Evolutionary conservation across 2,797 vertebrate species (phyloP), one percentile per base, ranked within the genome.

Genomic region (Rhinophrynus dorsalis): DNA sequence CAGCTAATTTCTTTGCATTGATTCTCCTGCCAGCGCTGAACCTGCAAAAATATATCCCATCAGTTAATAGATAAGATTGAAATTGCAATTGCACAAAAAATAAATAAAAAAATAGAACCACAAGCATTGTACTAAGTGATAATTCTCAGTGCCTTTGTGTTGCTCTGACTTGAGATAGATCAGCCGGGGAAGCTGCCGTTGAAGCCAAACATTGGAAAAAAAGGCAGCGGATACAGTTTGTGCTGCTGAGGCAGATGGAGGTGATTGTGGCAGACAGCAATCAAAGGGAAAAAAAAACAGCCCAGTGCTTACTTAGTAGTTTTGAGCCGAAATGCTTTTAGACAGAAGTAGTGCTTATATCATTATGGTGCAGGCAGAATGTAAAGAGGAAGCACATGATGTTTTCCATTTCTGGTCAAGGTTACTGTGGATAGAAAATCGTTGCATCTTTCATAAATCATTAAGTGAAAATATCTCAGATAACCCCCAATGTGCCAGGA

Each of bases 271-370:
- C n/a, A 67, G 64, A 67, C 64, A 57, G 52, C 51, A 42, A 67
- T 67, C 64, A 67, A 40, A 56, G 12, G 13, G n/a, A n/a, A n/a
- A n/a, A n/a, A n/a, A 66, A 38, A 66, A 56, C 64, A 67, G 64
- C n/a, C 51, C 37, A 29, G 20, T 47, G 64, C 64, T 67, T 67
- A 67, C 64, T 57, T 67, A 56, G 64, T 56, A 47, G 51, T 67
- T 67, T 67, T 47, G 20, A 27, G 21, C 52, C 27, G 64, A 47
- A 67, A 67, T 56, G 64, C 64, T 67, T 67, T 67, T 67, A 57
- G 64, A 67, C 64, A 57, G 64, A 67, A 67, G 57, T 67, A 67
- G 33, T 67, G 64, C 64, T 67, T 67, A 47, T 67, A 57, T 57
- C 64, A 57, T 67, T 67, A 57, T 24, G 29, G 64, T 56, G 64